A percentile compares a stretch with the other conserved stretches of the same genome.
phyloP scores from a whole-genome alignment of 1,140 invertebrate species.

The Lutraria rhynchaena region DNA sequence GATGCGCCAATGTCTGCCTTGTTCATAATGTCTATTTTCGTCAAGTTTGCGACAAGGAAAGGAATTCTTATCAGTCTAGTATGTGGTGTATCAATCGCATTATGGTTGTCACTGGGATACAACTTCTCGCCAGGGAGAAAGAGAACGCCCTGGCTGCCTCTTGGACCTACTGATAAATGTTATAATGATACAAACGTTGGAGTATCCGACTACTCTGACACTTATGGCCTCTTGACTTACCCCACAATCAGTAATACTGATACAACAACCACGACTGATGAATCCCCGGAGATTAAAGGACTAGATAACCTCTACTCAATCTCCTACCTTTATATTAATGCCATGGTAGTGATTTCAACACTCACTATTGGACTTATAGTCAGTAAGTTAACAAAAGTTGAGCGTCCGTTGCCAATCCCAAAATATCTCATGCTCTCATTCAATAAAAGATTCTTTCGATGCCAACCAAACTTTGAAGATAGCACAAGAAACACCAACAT shows the following conservation, averaged over 20 bases:
- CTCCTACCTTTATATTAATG: slow-evolving; percentile 19
- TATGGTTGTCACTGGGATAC: neutral
- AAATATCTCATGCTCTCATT: too few species aligned
- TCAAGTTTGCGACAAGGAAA: neutral
- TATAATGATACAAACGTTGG: too few species aligned
- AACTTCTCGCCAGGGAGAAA: neutral
- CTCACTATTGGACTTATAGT: too few species aligned
- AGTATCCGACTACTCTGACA: too few species aligned
- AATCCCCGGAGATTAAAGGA: neutral
- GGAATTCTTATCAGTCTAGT: neutral
- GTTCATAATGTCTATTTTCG: slow-evolving; percentile 34
- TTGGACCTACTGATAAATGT: neutral
- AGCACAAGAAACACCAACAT: too few species aligned
- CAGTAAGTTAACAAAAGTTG: too few species aligned
- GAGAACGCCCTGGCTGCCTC: neutral
- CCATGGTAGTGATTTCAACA: too few species aligned
- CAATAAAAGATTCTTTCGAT: too few species aligned
- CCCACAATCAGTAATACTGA: neutral
- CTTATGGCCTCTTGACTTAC: too few species aligned
- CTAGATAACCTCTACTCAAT: neutral
- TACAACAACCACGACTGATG: neutral
- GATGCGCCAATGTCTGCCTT: neutral
- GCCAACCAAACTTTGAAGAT: too few species aligned
- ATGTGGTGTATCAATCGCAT: too few species aligned
- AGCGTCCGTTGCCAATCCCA: too few species aligned